Evolutionary conservation across 2,888 invertebrate genomes (phyloP).

Genomic region (Dendrolimus pini): DNA sequence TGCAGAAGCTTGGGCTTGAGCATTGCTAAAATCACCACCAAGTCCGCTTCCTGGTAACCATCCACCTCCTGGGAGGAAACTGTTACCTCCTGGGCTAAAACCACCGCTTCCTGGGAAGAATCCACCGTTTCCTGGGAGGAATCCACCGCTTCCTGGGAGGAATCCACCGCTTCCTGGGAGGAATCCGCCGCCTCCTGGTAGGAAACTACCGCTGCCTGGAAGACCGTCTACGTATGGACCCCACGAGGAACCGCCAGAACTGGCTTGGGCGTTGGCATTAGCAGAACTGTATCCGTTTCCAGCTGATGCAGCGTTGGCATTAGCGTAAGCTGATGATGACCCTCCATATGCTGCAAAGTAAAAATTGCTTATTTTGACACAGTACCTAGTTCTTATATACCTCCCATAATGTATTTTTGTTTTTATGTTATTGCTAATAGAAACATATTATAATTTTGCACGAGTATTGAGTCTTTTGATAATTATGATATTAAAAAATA

Average conservation of each 20-base stretch:
- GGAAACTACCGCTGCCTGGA: background rate
- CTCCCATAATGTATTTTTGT: too few species aligned
- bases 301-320: constrained; percentile 8
- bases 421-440: too few species aligned
- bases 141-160: background rate
- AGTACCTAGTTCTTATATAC: too few species aligned
- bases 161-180: background rate
- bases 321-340: constrained; percentile 12
- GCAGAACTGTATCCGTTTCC: constrained; percentile 10
- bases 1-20: constrained; percentile 1
- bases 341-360: background rate
- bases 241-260: background rate
- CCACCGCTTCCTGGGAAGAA: background rate
- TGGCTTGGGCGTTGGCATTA: constrained; percentile 7
- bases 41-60: background rate
- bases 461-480: too few species aligned
- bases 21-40: background rate
- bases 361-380: background rate
- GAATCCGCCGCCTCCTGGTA: background rate
- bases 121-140: background rate
- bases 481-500: too few species aligned
- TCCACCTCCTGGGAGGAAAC: background rate
- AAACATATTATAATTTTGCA: too few species aligned
- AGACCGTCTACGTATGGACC: too few species aligned
- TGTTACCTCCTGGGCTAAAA: background rate